Evolutionary conservation across 2,797 vertebrate species (phyloP).

Genomic region (Chelmon rostratus): DNA sequence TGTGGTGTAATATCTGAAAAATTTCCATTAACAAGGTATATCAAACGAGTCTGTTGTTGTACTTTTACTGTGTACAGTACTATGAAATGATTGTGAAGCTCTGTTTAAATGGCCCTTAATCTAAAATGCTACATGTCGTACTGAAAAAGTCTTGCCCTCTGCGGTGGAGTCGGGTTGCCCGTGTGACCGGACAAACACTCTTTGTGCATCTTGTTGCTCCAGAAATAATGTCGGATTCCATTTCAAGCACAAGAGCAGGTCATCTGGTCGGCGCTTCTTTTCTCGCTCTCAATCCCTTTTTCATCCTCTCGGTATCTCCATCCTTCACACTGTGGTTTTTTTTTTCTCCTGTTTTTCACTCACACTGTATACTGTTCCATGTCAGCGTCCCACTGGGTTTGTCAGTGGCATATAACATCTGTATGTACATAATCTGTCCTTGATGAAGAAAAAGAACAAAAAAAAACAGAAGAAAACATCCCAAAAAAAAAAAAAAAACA

Average conservation of each 20-base stretch:
- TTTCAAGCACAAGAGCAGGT: slow-evolving; percentile 85
- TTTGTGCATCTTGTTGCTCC: slow-evolving; percentile 71
- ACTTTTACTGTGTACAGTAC: slow-evolving; percentile 78
- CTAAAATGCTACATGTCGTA: slow-evolving; percentile 73
- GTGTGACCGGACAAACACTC: slow-evolving; percentile 62
- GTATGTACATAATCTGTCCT: slow-evolving; percentile 86
- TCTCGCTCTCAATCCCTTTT: slow-evolving; percentile 38
- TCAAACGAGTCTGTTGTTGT: slow-evolving; percentile 78
- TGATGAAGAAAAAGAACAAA: slow-evolving; percentile 73
- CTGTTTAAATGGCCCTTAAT: slow-evolving; percentile 75
- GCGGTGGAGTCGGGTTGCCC: slow-evolving; percentile 63
- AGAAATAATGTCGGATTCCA: slow-evolving; percentile 63
- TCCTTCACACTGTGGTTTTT: slow-evolving; percentile 41
- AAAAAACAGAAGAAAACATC: slow-evolving; percentile 57
- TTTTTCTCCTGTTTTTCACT: slow-evolving; percentile 26
- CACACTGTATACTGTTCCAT: slow-evolving; percentile 48
- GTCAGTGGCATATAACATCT: slow-evolving; percentile 77
- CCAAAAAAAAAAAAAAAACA: slow-evolving; percentile 55
- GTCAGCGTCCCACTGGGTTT: slow-evolving; percentile 65
- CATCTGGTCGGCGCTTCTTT: slow-evolving; percentile 63
- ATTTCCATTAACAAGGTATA: slow-evolving; percentile 75
- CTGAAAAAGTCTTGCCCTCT: slow-evolving; percentile 66
- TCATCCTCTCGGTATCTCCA: slow-evolving; percentile 15
- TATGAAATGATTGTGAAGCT: slow-evolving; percentile 81
- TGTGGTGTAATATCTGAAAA: slow-evolving; percentile 74